Evolutionary conservation across 2,797 vertebrate genomes (phyloP).

Genomic region (Acipenser transmontanus): DNA sequence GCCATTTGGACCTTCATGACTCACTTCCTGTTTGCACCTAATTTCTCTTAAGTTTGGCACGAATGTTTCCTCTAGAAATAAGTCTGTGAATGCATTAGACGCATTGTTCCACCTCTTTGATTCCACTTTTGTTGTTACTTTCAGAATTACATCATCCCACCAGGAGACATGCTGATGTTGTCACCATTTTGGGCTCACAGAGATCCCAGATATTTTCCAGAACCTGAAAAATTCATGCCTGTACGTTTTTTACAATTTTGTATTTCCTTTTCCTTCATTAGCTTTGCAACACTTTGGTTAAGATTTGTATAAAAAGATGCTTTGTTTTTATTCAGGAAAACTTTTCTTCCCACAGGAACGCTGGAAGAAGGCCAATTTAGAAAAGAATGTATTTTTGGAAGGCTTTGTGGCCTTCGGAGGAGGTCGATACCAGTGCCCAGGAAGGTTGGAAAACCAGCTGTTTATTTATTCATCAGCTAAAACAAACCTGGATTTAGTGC

Average conservation of each 20-base stretch:
- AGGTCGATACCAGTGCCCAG: constrained; percentile 72
- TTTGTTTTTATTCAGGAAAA: constrained; percentile 17
- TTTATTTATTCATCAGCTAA: constrained; percentile 15
- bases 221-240: constrained; percentile 65
- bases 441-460: constrained; percentile 68
- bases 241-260: constrained; percentile 47
- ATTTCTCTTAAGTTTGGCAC: no score
- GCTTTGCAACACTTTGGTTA: not conserved
- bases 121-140: constrained; percentile 28
- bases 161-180: constrained; percentile 69
- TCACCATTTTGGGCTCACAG: constrained; percentile 73
- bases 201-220: constrained; percentile 69
- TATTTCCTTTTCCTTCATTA: constrained; percentile 17
- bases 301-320: constrained; percentile 4
- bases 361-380: constrained; percentile 76
- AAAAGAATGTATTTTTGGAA: constrained; percentile 76
- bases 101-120: no score
- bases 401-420: constrained; percentile 74
- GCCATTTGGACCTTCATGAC: no score
- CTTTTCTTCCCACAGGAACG: constrained; percentile 78
- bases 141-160: constrained; percentile 63
- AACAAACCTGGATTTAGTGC: not conserved
- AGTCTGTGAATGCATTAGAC: no score
- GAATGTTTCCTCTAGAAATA: no score
- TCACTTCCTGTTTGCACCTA: no score